phyloP scores from a whole-genome alignment of 1,140 invertebrate genomes.

The Marisa cornuarietis region DNA sequence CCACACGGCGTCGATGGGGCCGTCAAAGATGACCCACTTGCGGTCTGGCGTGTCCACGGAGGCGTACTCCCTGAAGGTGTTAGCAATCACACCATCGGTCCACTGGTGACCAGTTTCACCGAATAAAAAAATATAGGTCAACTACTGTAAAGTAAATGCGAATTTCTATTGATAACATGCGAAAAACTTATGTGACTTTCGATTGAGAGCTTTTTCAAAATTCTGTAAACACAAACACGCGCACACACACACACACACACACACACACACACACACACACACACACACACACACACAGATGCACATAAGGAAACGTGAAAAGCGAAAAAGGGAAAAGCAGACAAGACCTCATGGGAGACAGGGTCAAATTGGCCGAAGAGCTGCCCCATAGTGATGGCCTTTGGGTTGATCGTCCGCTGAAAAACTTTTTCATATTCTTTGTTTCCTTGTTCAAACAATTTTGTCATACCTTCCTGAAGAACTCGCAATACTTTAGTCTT shows the following conservation, averaged over 20 bases:
- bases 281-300: no score
- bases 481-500: slow-evolving; percentile 71
- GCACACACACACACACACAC: no score
- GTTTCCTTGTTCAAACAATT: slow-evolving; percentile 62
- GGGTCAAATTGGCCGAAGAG: slow-evolving; percentile 67
- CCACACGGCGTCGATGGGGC: slow-evolving; percentile 67
- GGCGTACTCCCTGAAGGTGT: slow-evolving; percentile 67
- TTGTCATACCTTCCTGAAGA: slow-evolving; percentile 78
- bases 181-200: no score
- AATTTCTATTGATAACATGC: no score
- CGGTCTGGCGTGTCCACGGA: slow-evolving; percentile 64
- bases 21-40: slow-evolving; percentile 68
- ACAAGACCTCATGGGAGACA: slow-evolving; percentile 64
- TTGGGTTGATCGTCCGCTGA: slow-evolving; percentile 66
- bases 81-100: slow-evolving; percentile 71
- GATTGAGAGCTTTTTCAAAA: no score
- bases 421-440: slow-evolving; percentile 65
- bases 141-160: no score
- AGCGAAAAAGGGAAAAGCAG: neutral
- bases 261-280: no score
- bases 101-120: slow-evolving; percentile 43
- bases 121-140: no score
- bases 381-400: slow-evolving; percentile 67
- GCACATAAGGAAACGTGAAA: no score
- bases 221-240: no score